Conservation (phyloP, 2,113 vertebrate species). For the Vulpes vulpes region DNA sequence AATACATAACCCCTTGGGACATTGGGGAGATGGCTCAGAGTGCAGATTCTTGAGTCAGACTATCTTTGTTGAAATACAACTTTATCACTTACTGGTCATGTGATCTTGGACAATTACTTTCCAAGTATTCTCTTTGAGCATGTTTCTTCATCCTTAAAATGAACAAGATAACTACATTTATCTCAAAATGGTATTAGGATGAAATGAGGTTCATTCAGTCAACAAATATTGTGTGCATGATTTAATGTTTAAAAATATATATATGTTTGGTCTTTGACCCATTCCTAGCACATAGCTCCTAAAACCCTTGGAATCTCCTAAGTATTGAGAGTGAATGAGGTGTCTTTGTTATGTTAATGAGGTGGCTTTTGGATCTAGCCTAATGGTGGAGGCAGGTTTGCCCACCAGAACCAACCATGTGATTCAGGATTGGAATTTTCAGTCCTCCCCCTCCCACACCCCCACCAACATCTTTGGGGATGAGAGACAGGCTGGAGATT, state of each 20-base stretch:
- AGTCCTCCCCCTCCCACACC: background rate
- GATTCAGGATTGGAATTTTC: background rate
- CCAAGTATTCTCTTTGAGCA: background rate
- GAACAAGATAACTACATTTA: background rate
- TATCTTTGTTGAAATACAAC: background rate
- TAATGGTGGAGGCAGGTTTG: background rate
- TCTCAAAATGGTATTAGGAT: background rate
- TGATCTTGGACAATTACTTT: background rate
- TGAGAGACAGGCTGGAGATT: background rate
- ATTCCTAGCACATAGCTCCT: background rate
- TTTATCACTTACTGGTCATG: background rate
- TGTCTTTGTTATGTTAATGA: background rate
- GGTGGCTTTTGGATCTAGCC: background rate
- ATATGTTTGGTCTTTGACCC: background rate
- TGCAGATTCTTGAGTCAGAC: background rate
- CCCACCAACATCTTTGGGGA: background rate
- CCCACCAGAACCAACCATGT: background rate
- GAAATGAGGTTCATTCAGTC: background rate
- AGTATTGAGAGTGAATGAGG: background rate
- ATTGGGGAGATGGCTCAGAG: background rate
- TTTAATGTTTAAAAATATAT: background rate
- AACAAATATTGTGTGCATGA: background rate
- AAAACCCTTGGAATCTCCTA: background rate
- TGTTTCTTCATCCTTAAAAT: background rate
- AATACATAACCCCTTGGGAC: background rate